Evolutionary conservation across 2,888 invertebrate species (phyloP).

Genomic region (Cosmia pyralina): DNA sequence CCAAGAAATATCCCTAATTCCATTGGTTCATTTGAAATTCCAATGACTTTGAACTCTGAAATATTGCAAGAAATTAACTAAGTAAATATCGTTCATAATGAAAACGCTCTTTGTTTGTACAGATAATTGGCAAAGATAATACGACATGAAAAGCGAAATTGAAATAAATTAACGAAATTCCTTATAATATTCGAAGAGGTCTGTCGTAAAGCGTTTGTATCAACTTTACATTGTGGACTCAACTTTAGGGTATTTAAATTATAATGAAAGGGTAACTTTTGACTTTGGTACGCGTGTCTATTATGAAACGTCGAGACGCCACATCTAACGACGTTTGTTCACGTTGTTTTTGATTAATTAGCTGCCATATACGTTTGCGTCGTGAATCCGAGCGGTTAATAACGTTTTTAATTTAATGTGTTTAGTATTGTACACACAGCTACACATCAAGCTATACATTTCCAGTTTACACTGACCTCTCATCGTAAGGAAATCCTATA

Average conservation of each 20-base stretch:
- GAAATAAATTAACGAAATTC: constrained; percentile 72
- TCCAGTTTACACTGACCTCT: too few relatives aligned
- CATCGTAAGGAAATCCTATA: too few relatives aligned
- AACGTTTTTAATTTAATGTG: constrained; percentile 27
- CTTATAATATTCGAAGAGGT: constrained; percentile 64
- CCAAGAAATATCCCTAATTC: constrained; percentile 53
- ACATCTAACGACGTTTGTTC: constrained; percentile 36
- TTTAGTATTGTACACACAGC: constrained; percentile 1
- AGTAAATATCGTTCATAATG: constrained; percentile 70
- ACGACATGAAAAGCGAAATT: constrained; percentile 73
- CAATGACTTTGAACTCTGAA: constrained; percentile 60
- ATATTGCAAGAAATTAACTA: constrained; percentile 68
- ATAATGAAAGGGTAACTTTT: constrained; percentile 66
- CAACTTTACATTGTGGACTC: constrained; percentile 64
- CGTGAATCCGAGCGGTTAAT: constrained; percentile 2
- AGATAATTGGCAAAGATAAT: constrained; percentile 74
- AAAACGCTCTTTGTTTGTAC: constrained; percentile 68
- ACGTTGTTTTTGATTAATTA: constrained; percentile 54
- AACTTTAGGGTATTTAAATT: constrained; percentile 70
- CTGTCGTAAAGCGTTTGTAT: constrained; percentile 63
- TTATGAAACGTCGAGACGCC: constrained; percentile 35
- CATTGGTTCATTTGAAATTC: constrained; percentile 56
- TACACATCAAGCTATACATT: too few relatives aligned
- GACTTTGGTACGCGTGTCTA: constrained; percentile 48
- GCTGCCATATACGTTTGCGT: not conserved